Conservation (phyloP, 2,797 vertebrate genomes). For the Diglossa cyanea region DNA sequence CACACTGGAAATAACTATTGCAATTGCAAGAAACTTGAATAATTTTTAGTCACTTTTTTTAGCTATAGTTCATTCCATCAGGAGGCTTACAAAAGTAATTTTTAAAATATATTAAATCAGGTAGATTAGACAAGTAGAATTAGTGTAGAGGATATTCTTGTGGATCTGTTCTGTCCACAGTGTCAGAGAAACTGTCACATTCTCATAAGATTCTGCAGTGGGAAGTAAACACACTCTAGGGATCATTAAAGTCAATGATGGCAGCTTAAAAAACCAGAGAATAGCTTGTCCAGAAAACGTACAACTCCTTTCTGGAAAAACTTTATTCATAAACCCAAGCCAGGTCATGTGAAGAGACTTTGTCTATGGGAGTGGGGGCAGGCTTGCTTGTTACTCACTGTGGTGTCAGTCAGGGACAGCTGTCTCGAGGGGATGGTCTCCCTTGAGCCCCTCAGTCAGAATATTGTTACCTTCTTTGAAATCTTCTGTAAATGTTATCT, state of each 20-base stretch:
- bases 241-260: not conserved
- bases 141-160: not conserved
- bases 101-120: not conserved
- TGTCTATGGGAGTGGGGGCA: not conserved
- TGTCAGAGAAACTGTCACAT: not conserved
- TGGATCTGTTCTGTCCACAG: not conserved
- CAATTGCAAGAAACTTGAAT: not conserved
- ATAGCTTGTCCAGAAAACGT: not conserved
- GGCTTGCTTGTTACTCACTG: not conserved
- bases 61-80: not conserved
- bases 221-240: not conserved
- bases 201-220: not conserved
- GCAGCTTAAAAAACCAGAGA: not conserved
- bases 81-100: not conserved
- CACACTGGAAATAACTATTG: not conserved
- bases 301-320: not conserved
- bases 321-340: not conserved
- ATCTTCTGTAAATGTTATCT: not conserved
- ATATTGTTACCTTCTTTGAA: not conserved
- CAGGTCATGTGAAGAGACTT: not conserved
- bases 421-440: not conserved
- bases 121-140: not conserved
- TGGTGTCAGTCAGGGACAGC: not conserved
- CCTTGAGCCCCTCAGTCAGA: not conserved
- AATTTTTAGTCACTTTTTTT: not conserved